Conservation (phyloP, 2,888 invertebrate genomes). For the Hermaeophaga mercurialis region DNA sequence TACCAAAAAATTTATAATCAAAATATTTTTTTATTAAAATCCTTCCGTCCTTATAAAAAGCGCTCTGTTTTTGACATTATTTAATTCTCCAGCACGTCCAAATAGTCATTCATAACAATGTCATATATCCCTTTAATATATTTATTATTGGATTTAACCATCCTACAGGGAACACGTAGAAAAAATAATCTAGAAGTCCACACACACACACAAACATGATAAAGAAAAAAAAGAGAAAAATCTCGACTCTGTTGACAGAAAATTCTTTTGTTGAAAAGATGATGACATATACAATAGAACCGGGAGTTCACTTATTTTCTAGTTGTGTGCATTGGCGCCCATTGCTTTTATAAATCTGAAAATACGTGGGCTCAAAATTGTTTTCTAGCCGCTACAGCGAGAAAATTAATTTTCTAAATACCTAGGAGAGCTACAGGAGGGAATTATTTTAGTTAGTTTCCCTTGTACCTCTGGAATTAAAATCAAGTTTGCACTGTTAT, state of each 20-base stretch:
- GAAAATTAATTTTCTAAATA: neutral
- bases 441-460: too few species aligned
- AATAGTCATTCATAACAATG: neutral
- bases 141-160: neutral
- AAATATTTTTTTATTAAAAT: too few species aligned
- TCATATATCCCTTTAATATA: neutral
- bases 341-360: neutral
- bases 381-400: too few species aligned
- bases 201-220: neutral
- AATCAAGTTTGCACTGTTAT: too few species aligned
- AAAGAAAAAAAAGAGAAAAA: conserved; percentile 1
- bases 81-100: too few species aligned
- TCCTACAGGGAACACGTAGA: neutral
- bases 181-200: conserved; percentile 4
- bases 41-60: too few species aligned
- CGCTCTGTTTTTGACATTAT: too few species aligned
- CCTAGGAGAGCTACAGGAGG: too few species aligned
- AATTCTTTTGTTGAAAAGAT: neutral
- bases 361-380: too few species aligned
- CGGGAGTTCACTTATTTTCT: conserved; percentile 1
- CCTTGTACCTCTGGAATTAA: too few species aligned
- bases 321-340: neutral
- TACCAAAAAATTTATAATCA: too few species aligned
- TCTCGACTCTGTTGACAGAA: neutral
- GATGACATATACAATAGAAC: conserved; percentile 6